phyloP scores from a whole-genome alignment of 2,113 vertebrate species.

The Poecilia latipinna region DNA sequence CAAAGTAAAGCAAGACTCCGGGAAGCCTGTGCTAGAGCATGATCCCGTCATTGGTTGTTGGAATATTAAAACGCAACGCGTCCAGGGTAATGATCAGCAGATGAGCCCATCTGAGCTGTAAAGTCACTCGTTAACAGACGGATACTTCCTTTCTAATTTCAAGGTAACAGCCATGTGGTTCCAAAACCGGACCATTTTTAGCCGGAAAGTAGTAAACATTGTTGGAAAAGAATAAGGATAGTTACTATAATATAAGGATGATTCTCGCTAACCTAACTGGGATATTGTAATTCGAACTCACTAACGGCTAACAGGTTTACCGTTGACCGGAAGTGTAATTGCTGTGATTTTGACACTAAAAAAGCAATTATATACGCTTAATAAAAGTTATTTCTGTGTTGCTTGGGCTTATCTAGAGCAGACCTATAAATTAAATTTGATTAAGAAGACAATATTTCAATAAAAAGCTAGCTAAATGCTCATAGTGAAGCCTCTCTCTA shows the following conservation, averaged over 20 bases:
- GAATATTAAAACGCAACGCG: neutral
- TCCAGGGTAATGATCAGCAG: neutral
- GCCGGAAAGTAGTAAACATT: neutral
- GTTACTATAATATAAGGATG: neutral
- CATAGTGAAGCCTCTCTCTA: neutral
- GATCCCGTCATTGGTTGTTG: neutral
- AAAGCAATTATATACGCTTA: neutral
- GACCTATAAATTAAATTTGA: neutral
- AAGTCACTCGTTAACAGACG: neutral
- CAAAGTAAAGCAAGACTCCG: neutral
- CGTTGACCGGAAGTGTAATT: conserved; percentile 26
- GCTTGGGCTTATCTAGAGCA: too few relatives aligned
- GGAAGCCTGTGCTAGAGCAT: conserved; percentile 6
- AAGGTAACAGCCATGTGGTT: neutral
- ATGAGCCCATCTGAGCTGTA: neutral
- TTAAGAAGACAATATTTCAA: neutral
- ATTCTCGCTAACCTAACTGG: neutral
- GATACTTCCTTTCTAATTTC: conserved; percentile 12
- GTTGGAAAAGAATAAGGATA: neutral
- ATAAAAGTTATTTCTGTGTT: conserved; percentile 18
- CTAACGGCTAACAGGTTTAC: neutral
- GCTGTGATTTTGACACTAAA: neutral
- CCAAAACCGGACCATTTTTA: neutral
- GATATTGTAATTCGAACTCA: neutral
- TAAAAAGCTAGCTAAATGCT: neutral